Conservation (phyloP, 2,797 vertebrate genomes). For the Tachyglossus aculeatus region DNA sequence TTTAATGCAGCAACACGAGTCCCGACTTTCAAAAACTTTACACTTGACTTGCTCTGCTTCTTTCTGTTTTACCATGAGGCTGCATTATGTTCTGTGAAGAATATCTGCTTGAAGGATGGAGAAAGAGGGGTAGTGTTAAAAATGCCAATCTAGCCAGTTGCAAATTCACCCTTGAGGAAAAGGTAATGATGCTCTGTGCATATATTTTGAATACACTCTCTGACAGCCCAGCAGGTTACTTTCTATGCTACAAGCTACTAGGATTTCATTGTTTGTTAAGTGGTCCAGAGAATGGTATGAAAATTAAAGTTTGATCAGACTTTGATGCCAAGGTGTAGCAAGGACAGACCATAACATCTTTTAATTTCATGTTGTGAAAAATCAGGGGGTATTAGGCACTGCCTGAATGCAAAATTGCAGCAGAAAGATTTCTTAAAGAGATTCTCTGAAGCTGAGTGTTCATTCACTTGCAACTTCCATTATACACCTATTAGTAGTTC, state of each 20-base stretch:
- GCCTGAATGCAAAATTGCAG: slow-evolving; percentile 27
- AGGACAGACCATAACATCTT: slow-evolving; percentile 15
- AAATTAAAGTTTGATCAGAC: slow-evolving; percentile 53
- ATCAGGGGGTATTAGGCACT: slow-evolving; percentile 40
- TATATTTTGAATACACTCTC: not conserved
- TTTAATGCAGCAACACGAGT: slow-evolving; percentile 60
- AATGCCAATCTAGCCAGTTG: slow-evolving; percentile 29
- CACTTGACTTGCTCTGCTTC: slow-evolving; percentile 51
- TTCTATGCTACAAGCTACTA: slow-evolving; percentile 26
- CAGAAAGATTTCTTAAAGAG: too few species aligned
- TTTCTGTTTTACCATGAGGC: slow-evolving; percentile 45
- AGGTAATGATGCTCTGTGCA: not conserved
- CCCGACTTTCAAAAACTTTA: slow-evolving; percentile 41
- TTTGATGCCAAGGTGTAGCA: slow-evolving; percentile 13
- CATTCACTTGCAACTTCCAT: too few species aligned
- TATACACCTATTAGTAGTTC: too few species aligned
- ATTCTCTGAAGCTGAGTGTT: too few species aligned
- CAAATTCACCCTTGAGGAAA: slow-evolving; percentile 3
- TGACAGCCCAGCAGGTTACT: not conserved
- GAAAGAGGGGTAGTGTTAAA: too few species aligned
- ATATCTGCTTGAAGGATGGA: slow-evolving; percentile 22
- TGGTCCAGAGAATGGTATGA: slow-evolving; percentile 49
- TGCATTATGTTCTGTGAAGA: slow-evolving; percentile 39
- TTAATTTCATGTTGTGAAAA: slow-evolving; percentile 20
- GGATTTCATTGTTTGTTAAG: slow-evolving; percentile 39